Evolutionary conservation across 1,140 invertebrate species (phyloP).

Genomic region (Pseudomyrmex pallidus): DNA sequence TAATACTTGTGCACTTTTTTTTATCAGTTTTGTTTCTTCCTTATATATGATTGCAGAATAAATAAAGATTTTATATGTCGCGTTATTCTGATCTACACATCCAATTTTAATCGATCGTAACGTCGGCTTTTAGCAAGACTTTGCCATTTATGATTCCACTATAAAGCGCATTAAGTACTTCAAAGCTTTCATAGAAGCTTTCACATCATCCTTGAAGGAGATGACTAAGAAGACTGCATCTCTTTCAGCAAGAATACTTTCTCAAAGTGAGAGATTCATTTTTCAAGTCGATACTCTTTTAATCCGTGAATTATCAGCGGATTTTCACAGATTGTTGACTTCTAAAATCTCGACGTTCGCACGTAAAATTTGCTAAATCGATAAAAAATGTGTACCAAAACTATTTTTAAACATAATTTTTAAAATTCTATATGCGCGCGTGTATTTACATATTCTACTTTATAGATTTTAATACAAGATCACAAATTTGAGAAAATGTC

Average conservation of each 20-base stretch:
- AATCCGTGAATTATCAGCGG: not conserved
- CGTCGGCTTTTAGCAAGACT: slow-evolving; percentile 28
- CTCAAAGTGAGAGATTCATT: slow-evolving; percentile 18
- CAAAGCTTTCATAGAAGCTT: slow-evolving; percentile 25
- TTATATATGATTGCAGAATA: not conserved
- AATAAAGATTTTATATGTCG: slow-evolving; percentile 15
- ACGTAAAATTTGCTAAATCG: slow-evolving; percentile 14
- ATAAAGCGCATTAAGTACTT: slow-evolving; percentile 21
- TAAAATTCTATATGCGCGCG: no score
- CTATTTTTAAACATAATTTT: slow-evolving; percentile 7
- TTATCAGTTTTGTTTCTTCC: not conserved
- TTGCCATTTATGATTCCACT: slow-evolving; percentile 12
- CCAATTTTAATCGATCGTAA: slow-evolving; percentile 33
- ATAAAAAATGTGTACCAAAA: not conserved
- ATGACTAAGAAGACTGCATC: not conserved
- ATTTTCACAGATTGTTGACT: not conserved
- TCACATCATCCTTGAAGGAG: not conserved
- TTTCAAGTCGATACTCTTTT: not conserved
- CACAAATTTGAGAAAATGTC: not conserved
- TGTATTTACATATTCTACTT: no score
- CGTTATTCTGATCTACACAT: not conserved
- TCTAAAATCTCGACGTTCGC: not conserved
- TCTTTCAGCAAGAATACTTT: slow-evolving; percentile 28
- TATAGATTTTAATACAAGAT: no score
- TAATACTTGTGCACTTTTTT: not conserved